Evolutionary conservation across 2,888 invertebrate species (phyloP), one percentile per base, ranked within the genome.

Genomic region (Zele albiditarsus): DNA sequence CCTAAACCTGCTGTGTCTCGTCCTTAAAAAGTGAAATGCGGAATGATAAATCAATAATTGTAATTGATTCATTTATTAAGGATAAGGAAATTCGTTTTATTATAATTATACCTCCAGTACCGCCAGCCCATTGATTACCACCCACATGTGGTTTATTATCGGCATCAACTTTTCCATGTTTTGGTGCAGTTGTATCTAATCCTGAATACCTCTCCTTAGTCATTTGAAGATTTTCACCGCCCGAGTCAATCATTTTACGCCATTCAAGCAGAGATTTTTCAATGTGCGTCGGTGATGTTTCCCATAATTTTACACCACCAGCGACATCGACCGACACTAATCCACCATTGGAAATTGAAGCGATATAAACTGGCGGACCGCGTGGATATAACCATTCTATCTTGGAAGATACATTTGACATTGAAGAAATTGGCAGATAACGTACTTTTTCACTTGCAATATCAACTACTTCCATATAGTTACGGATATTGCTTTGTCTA

Each of bases 91-190:
- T 71, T 38, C 3, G 63, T 27, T 31, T 46, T 67, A 25, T 31
- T 31, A 57, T 23, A 46, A 28, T 14, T 74, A 25, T 80, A 27
- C 97, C 98, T 46, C 97, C 98, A 12, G 95, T 96, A 69, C 98
- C 98, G 38, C 98, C 98, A 63, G 98, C 98, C 98, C 98, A 99
- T 0, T 95, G 97, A 87, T 97, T 97, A 0, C 98, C 98, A 38
- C 98, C 98, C 58, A 98, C 97, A 90, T 99, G 98, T 0, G 98
- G 98, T 62, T 95, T 93, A 85, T 96, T 96, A 16, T 95, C 94
- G 0, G 95, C 93, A 89, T 98, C 98, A 20, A 95, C 93, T 89
- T 98, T 97, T 1, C 98, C 99, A 87, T 97, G 95, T 86, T 98
- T 99, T 0, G 98, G 98, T 0, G 91, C 91, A 6, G 93, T 93